Conservation (phyloP, 1,140 invertebrate genomes). For the Stratiolaelaps scimitus region DNA sequence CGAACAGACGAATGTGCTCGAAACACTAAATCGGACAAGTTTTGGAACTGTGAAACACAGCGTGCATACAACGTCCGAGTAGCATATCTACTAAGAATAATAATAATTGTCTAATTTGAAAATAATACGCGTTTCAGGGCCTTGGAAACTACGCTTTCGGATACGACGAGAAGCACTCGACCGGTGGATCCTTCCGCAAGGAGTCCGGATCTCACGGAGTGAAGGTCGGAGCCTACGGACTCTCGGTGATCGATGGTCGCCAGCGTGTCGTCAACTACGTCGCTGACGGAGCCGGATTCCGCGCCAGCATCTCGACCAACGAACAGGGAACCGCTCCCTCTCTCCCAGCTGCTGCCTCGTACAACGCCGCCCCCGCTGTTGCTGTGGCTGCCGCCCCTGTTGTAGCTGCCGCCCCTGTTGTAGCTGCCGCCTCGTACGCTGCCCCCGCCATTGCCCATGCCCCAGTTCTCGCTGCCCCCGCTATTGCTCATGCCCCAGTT, state of each 20-base stretch:
- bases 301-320: conserved; percentile 33
- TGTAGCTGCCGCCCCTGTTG: conserved; percentile 36
- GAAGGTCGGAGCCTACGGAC: conserved; percentile 32
- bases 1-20: too few species aligned
- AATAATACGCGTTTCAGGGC: conserved; percentile 9
- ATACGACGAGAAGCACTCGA: conserved; percentile 34
- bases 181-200: conserved; percentile 35
- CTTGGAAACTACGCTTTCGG: conserved; percentile 34
- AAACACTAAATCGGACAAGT: too few species aligned
- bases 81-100: too few species aligned
- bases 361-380: conserved; percentile 37
- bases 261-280: conserved; percentile 32
- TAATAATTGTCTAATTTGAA: too few species aligned
- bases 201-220: conserved; percentile 32
- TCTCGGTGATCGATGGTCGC: conserved; percentile 32
- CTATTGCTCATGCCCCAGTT: conserved; percentile 34
- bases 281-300: conserved; percentile 32
- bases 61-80: too few species aligned
- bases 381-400: conserved; percentile 33
- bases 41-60: too few species aligned
- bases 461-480: too few species aligned
- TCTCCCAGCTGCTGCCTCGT: conserved; percentile 31
- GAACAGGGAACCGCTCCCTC: conserved; percentile 33
- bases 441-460: too few species aligned
- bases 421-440: conserved; percentile 45